A percentile compares a stretch with the other conserved stretches of the same genome.
These are phyloP conservation scores for Cladopsammia gracilis DNA, from an alignment of 64 coral and sea anemone species.

Conservation along the genomic window DNA sequence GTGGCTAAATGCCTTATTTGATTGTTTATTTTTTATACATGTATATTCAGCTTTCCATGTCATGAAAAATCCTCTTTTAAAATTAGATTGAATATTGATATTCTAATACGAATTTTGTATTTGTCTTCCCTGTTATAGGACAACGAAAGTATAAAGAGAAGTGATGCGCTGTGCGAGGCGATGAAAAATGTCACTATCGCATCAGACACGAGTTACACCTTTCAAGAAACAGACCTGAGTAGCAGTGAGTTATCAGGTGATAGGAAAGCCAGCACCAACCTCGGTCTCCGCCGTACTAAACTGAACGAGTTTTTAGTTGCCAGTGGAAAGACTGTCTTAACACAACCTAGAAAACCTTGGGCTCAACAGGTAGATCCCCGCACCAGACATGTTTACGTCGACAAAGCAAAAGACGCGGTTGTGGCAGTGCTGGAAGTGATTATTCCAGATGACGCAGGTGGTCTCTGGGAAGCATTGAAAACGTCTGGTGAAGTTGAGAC, in stretches of 20 bases:
- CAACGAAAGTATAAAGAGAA: not conserved
- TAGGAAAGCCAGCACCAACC: not conserved
- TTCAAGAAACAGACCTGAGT: not conserved
- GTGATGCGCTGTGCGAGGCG: not conserved
- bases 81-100: not conserved
- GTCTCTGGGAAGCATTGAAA: slow-evolving; percentile 48
- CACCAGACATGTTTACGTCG: slow-evolving; percentile 28
- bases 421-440: slow-evolving; percentile 52
- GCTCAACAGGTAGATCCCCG: not conserved
- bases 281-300: not conserved
- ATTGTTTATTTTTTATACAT: not conserved
- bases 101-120: not conserved
- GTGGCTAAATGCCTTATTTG: not conserved
- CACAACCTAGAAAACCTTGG: slow-evolving; percentile 7
- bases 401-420: slow-evolving; percentile 31
- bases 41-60: not conserved
- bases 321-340: not conserved
- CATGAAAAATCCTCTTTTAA: not conserved
- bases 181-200: not conserved
- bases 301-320: slow-evolving; percentile 7
- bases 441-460: slow-evolving; percentile 35
- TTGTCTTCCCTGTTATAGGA: not conserved
- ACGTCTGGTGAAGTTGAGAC: slow-evolving; percentile 39
- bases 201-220: not conserved
- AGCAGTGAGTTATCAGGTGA: not conserved